phyloP scores from a whole-genome alignment of 2,797 vertebrate genomes.

The Sebastolobus altivelis region DNA sequence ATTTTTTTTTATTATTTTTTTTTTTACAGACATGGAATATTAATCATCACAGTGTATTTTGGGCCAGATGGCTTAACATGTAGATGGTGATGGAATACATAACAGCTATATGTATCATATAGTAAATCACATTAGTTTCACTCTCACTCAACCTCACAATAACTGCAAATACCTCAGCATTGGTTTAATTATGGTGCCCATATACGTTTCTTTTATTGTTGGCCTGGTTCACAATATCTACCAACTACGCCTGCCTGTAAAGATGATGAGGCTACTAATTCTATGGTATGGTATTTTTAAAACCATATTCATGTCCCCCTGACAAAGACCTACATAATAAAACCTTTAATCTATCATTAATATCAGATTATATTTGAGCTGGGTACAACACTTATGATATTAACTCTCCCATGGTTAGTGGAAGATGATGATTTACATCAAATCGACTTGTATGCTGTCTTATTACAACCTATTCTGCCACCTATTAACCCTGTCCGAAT shows the following conservation, averaged over 20 bases:
- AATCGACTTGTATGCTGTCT: constrained; percentile 44
- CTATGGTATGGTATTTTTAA: constrained; percentile 43
- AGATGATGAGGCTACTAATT: constrained; percentile 49
- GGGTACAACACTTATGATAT: constrained; percentile 10
- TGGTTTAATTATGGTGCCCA: constrained; percentile 22
- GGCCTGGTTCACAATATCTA: constrained; percentile 57
- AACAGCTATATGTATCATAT: constrained; percentile 21
- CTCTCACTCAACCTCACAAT: background rate
- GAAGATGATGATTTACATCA: constrained; percentile 23
- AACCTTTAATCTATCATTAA: constrained; percentile 25
- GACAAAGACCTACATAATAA: constrained; percentile 47
- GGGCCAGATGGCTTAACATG: constrained; percentile 49
- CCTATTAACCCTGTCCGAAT: constrained; percentile 17
- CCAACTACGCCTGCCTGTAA: constrained; percentile 45
- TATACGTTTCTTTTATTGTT: constrained; percentile 36
- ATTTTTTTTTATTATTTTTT: background rate
- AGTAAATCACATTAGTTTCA: constrained; percentile 32
- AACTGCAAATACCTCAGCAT: constrained; percentile 26
- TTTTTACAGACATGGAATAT: constrained; percentile 39
- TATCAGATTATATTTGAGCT: constrained; percentile 33
- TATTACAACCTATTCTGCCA: constrained; percentile 14
- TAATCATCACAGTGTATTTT: constrained; percentile 54
- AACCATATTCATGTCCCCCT: constrained; percentile 24
- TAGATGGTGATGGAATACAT: constrained; percentile 36
- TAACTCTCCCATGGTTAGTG: constrained; percentile 17